Base-by-base conservation (phyloP, 2,113 vertebrate species). In the Anseranas semipalmata region DNA sequence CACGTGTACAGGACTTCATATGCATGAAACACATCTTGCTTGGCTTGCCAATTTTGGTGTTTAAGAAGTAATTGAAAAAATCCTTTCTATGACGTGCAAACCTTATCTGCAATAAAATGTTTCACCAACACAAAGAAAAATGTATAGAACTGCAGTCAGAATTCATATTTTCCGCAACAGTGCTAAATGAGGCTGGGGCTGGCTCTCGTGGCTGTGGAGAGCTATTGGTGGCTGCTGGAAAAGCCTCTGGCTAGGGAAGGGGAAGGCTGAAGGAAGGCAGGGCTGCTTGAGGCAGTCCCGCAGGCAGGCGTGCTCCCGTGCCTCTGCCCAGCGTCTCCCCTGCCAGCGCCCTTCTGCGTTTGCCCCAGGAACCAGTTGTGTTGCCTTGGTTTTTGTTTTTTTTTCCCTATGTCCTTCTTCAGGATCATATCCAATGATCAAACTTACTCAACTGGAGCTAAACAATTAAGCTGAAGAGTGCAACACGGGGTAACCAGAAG, bases 341-440 rank as follows among this genome's bases (percentile, higher is more conserved):
- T 85, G 74, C n/a, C 71, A 58, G 25, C 1, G 8, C 8, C 50
- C 52, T 59, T 27, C 59, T 53, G 39, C 2, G 1, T n/a, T 17
- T 85, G 56, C 33, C 60, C 45, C 4, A 7, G 48, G 19, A 58
- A 41, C 15, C 22, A 17, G 21, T 62, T 72, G 43, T 24, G 12
- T 17, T 35, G 58, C 41, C 35, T 30, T 60, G 25, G n/a, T n/a
- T n/a, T n/a, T 6, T 0, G 0, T 1, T 41, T 33, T 53, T 67
- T 55, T 9, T 52, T 52, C 7, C 24, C 24, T 7, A 46, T 3
- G 9, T 22, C 43, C 27, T 71, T 66, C 7, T 60, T 74, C 52
- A 56, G 65, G 76, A 28, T 20, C 28, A 20, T n/a, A 71, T 19
- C 45, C 21, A 76, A 87, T 39, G 79, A 82, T 11, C 33, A n/a